Conservation (phyloP, 2,888 invertebrate species). For the Hemaris fuciformis region DNA sequence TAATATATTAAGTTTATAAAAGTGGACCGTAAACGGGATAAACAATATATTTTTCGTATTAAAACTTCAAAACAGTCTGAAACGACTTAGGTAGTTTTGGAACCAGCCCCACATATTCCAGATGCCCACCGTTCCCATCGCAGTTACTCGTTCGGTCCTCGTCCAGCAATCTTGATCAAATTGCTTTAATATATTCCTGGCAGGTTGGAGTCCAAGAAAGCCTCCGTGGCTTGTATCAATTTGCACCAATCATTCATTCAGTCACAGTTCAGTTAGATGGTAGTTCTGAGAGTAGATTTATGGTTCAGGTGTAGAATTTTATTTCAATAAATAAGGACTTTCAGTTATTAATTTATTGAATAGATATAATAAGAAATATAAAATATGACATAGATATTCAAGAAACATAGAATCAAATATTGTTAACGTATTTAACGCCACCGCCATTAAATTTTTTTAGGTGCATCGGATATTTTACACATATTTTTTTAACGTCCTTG, state of each 20-base stretch:
- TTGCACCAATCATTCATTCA: background rate
- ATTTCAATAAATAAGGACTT: no score
- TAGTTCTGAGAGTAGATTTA: background rate
- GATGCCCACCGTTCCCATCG: background rate
- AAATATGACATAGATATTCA: no score
- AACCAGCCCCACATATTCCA: background rate
- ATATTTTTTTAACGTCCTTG: no score
- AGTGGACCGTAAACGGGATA: no score
- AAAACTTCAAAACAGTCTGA: background rate
- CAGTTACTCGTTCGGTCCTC: background rate
- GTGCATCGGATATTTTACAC: no score
- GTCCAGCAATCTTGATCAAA: conserved; percentile 6
- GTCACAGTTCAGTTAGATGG: background rate
- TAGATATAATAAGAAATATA: no score
- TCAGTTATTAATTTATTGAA: no score
- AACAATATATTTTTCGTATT: no score
- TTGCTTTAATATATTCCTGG: background rate
- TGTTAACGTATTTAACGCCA: no score
- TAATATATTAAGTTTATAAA: no score
- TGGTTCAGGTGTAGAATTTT: background rate
- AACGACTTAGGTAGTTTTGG: background rate
- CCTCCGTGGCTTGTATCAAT: background rate
- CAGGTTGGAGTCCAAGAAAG: background rate
- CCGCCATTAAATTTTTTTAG: no score
- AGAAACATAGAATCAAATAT: no score